Base-by-base conservation (phyloP, 2,113 vertebrate genomes). In the Eudyptes chrysolophus region DNA sequence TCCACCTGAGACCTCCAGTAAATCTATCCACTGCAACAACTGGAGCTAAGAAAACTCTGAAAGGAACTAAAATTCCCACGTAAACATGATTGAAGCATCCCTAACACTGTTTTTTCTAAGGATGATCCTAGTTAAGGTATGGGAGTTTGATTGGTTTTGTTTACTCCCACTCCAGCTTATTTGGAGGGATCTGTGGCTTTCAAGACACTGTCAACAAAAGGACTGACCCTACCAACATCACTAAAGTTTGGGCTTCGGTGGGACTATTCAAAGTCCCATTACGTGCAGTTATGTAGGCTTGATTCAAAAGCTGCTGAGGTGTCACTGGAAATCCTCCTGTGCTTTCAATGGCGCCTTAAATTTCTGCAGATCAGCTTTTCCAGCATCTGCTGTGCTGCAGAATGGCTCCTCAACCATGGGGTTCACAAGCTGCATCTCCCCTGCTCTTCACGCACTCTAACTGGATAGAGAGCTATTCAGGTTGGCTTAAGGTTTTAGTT, bases 1-100 rank as follows among this genome's bases (percentile, higher is more conserved):
- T 89, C 93, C 96, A 96, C 94, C 86, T 75, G 88, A 92, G 92
- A 93, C 92, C 66, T n/a, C 62, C 69, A 70, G 83, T 97, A 85
- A 89, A 94, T 96, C 88, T 81, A 48, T 91, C 77, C 1, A 1
- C 75, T 89, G 48, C 40, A 97, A 40, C 72, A 91, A 89, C 61
- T 70, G 70, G 69, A 91, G 70, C 71, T 79, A 57, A 89, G 38
- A 92, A 75, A 42, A 65, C 61, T 75, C 80, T 46, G 80, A 84
- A 94, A 94, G 84, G 71, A 85, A 64, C 51, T 75, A 48, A 87
- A 95, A 94, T 91, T 82, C 89, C 71, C 66, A 16, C 48, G 30
- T 92, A 87, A 92, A 91, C 48, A n/a, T n/a, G 83, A 87, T 4
- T 58, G 84, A 94, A 91, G 69, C 18, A 36, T 87, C 75, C 30